Evolutionary conservation across 1,140 invertebrate genomes (phyloP).

Genomic region (Neoseiulus cucumeris): DNA sequence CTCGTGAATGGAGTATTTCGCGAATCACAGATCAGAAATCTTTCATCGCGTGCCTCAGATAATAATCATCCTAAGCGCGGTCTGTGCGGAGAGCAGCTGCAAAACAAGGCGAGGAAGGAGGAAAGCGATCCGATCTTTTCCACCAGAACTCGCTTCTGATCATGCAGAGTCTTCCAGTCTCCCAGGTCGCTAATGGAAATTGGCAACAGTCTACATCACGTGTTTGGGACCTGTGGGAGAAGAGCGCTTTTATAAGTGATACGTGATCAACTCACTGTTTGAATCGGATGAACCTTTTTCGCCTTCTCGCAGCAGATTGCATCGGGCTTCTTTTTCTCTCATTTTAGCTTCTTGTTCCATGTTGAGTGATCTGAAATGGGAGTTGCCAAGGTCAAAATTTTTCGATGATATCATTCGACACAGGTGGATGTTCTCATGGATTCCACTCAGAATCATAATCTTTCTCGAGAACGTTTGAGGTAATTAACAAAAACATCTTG

Average conservation of each 20-base stretch:
- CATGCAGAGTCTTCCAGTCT: too few relatives aligned
- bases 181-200: too few relatives aligned
- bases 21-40: too few relatives aligned
- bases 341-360: constrained; percentile 80
- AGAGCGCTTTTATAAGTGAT: not conserved
- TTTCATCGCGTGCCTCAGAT: too few relatives aligned
- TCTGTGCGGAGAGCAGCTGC: too few relatives aligned
- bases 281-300: not conserved
- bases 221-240: not conserved
- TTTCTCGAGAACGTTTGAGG: not conserved
- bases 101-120: too few relatives aligned
- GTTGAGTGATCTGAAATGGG: constrained; percentile 55
- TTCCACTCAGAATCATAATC: not conserved
- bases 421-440: not conserved
- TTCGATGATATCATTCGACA: constrained; percentile 8
- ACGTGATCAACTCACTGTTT: constrained; percentile 19
- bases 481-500: constrained; percentile 2
- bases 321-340: constrained; percentile 47
- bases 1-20: too few relatives aligned
- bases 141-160: too few relatives aligned
- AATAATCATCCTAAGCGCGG: too few relatives aligned
- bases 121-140: too few relatives aligned
- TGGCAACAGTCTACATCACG: too few relatives aligned
- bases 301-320: not conserved
- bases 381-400: constrained; percentile 13